Base-by-base conservation (phyloP, 2,113 vertebrate species). In the Tyrannus savana region DNA sequence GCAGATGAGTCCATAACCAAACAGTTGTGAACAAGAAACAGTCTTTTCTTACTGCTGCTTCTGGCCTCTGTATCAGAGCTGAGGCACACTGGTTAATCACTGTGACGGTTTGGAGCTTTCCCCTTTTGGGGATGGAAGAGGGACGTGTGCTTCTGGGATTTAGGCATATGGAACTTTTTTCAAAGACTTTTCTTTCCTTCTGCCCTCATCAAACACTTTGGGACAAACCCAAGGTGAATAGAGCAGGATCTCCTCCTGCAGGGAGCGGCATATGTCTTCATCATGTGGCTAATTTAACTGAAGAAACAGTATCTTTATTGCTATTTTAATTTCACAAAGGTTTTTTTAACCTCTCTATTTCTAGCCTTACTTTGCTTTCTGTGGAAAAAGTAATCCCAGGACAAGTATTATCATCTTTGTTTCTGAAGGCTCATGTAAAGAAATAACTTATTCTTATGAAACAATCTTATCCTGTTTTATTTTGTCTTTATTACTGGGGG, bases 361-460 rank as follows among this genome's bases (percentile, higher is more conserved):
- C 52, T 68, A 55, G 2, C 31, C 12, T 80, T n/a, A 49, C 64
- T 83, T 50, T 85, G 18, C 31, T 79, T 82, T 69, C 59, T 42
- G 14, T 63, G 46, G 46, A 74, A 95, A 84, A 60, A 78, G 47
- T 78, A 74, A 75, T 88, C 75, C 55, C 64, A 52, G 68, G 50
- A 46, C 60, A 73, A 33, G 11, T 49, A 46, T 79, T 87, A 53
- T 73, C 27, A 55, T 88, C 27, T 83, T 71, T 84, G 14, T 87
- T 59, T 87, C 78, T 77, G 21, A 84, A 80, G 59, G 19, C 13
- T 66, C 9, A 47, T n/a, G 42, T 76, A 52, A 90, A 88, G 19
- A 90, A 80, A 83, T 39, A 44, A 46, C 64, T 86, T 58, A 44
- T 17, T 81, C 88, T 92, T 74, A 86, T 90, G 47, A 88, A 94